phyloP scores from a whole-genome alignment of 2,113 vertebrate genomes.

The Corythornis cristatus region DNA sequence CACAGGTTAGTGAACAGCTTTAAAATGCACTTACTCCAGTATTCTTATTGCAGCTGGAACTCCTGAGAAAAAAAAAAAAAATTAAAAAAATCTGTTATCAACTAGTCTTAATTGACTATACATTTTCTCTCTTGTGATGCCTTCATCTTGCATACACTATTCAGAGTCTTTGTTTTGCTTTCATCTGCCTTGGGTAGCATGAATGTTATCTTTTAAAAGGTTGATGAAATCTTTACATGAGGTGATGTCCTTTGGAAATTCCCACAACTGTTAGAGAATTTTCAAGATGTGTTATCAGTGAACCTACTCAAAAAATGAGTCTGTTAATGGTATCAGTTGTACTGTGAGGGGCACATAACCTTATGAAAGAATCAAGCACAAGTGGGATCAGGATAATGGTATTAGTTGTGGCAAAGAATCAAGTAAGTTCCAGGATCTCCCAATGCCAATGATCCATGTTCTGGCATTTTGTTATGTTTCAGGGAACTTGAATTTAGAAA shows the following conservation, averaged over 20 bases:
- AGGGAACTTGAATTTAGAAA: background rate
- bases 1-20: constrained; percentile 84
- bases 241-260: background rate
- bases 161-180: background rate
- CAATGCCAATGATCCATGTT: background rate
- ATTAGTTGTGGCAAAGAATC: background rate
- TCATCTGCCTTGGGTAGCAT: background rate
- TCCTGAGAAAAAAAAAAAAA: background rate
- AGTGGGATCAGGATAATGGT: background rate
- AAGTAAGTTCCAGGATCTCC: background rate
- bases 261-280: background rate
- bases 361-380: background rate
- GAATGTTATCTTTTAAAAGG: background rate
- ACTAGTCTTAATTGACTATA: background rate
- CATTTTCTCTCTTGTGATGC: background rate
- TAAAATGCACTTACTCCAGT: background rate
- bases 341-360: background rate
- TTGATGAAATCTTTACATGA: background rate
- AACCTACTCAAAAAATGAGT: background rate
- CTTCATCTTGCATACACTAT: background rate
- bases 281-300: background rate
- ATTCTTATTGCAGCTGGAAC: background rate
- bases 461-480: background rate
- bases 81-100: background rate
- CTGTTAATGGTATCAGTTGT: background rate